Evolutionary conservation across 2,113 vertebrate species (phyloP), one percentile per base, ranked within the genome.

Genomic region (Misgurnus mizolepis): DNA sequence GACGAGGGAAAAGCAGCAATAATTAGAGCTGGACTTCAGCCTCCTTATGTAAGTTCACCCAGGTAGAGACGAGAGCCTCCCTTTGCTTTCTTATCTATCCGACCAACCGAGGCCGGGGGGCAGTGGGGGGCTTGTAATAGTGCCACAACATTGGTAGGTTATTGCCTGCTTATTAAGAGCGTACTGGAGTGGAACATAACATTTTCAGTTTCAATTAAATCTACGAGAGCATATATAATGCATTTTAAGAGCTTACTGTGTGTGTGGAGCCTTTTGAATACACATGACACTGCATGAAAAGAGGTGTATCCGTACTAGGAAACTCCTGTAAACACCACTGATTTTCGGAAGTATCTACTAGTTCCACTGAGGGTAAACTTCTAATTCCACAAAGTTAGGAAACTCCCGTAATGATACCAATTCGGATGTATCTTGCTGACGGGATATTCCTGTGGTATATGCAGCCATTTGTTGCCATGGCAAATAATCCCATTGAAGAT

Each of bases 141-240:
- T 87, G 83, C 88, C 85, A 84, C 85, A 82, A 89, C 88, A 84
- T 79, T 82, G 87, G 88, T 87, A 84, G 89, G 79, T 79, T 79
- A 87, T 86, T 87, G 88, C 82, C 71, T 80, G 83, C 88, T 90
- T 90, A 93, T 94, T 93, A 93, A 87, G 69, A 79, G 85, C 58
- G 86, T 88, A 82, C 67, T 67, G 5, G 88, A 89, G 91, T 90
- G 92, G 92, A 94, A 93, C 91, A 92, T 91, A 93, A 90, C 91
- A 92, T 91, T 92, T 93, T 93, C 92, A 92, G 88, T 93, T 94
- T 93, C 91, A 93, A 93, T 94, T 93, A 93, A 89, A 85, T 87
- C 89, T 89, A 86, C 69, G 86, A 90, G 87, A 89, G 86, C 88
- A 89, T 88, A 84, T 88, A 91, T 90, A 93, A 92, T 91, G 87